These are phyloP conservation scores for Morone saxatilis DNA, from an alignment of 2,113 vertebrate genomes.

Conservation along the genomic window DNA sequence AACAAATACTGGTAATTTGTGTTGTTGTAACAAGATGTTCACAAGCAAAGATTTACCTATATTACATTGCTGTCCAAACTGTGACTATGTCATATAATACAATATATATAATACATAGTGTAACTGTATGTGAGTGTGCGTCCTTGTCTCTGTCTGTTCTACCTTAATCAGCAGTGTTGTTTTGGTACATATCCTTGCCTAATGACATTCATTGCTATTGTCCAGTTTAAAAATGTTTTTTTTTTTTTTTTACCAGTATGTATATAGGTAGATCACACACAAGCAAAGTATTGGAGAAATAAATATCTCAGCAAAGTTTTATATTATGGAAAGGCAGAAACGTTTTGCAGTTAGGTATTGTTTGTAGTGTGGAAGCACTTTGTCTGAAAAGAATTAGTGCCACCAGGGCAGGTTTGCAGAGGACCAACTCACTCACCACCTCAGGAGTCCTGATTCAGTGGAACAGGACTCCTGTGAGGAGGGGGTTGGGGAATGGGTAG, in stretches of 20 bases:
- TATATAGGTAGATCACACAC: neutral
- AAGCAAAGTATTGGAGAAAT: no score
- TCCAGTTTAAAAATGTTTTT: neutral
- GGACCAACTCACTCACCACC: neutral
- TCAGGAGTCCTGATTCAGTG: neutral
- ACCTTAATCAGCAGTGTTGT: neutral
- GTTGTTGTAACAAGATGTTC: neutral
- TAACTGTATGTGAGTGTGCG: slow-evolving; percentile 35
- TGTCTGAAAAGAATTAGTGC: neutral
- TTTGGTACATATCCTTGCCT: neutral
- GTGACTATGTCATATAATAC: slow-evolving; percentile 10
- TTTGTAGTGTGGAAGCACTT: slow-evolving; percentile 1
- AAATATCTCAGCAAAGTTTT: neutral
- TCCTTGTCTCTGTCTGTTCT: slow-evolving; percentile 21
- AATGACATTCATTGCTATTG: neutral
- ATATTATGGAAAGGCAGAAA: neutral
- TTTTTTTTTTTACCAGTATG: neutral
- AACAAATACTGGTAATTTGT: neutral
- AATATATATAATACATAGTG: neutral
- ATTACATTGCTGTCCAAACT: slow-evolving; percentile 17
- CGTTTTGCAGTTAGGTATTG: neutral
- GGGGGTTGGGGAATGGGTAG: neutral
- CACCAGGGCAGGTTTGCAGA: neutral
- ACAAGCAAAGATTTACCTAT: neutral
- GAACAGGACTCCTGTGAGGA: neutral